These are phyloP conservation scores for Pangasius krempfi DNA, from an alignment of 2,797 vertebrate genomes.

Conservation along the genomic window DNA sequence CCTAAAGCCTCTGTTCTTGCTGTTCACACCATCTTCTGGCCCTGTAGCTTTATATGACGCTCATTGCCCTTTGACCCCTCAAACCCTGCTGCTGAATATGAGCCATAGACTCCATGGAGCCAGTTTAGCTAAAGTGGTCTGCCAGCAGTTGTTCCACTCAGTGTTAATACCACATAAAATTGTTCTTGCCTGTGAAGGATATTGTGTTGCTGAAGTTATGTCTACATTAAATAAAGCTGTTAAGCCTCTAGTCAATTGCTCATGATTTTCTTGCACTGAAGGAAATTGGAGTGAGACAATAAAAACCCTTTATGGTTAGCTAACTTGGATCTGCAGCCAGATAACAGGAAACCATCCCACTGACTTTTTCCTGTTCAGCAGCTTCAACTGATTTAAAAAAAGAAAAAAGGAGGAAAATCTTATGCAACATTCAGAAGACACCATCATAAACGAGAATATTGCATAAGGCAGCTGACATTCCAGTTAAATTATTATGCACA, in stretches of 20 bases:
- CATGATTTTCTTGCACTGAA: neutral
- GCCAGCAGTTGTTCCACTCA: conserved; percentile 27
- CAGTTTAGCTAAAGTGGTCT: conserved; percentile 17
- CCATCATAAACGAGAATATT: neutral
- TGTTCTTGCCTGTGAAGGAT: neutral
- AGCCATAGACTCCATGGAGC: conserved; percentile 38
- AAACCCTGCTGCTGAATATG: conserved; percentile 19
- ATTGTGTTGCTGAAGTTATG: neutral
- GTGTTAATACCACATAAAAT: neutral
- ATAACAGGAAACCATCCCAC: neutral
- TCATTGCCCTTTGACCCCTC: conserved; percentile 34
- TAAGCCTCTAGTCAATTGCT: neutral
- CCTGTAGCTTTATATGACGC: conserved; percentile 17
- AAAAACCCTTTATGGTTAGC: neutral
- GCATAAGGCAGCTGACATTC: neutral
- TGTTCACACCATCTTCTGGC: neutral
- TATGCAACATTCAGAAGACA: neutral
- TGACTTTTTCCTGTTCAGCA: neutral
- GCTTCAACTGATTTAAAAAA: neutral
- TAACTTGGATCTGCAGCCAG: neutral
- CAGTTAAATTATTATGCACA: neutral
- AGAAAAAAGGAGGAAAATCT: neutral
- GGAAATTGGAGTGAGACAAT: neutral
- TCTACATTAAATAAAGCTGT: neutral
- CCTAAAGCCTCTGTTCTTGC: neutral